These are phyloP conservation scores for Heptranchias perlo DNA, from an alignment of 2,113 vertebrate species.

Conservation along the genomic window DNA sequence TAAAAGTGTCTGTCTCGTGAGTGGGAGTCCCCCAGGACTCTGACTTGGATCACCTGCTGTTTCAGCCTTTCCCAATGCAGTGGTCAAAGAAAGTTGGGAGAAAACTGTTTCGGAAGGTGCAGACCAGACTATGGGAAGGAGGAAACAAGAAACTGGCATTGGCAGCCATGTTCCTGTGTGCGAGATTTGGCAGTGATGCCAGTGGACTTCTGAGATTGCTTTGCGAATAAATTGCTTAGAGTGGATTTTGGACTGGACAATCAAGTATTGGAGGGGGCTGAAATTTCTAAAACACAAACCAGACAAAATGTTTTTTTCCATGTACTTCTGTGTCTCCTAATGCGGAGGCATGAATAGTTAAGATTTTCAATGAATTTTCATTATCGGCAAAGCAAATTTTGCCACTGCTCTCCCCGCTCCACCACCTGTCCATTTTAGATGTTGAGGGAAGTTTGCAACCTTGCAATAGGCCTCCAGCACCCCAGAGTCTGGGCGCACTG, in stretches of 20 bases:
- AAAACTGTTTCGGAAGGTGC: not conserved
- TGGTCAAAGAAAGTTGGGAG: not conserved
- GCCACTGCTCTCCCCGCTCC: not conserved
- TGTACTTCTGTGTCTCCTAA: not conserved
- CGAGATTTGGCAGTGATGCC: not conserved
- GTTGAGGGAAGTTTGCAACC: not conserved
- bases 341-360: not conserved
- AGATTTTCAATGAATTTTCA: not conserved
- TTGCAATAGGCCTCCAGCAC: not conserved
- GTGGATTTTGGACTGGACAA: not conserved
- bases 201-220: not conserved
- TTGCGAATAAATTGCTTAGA: not conserved
- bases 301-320: not conserved
- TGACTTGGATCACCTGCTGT: not conserved
- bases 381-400: not conserved
- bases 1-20: not conserved
- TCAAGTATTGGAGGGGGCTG: not conserved
- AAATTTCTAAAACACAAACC: not conserved
- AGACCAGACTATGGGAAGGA: not conserved
- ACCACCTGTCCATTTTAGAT: not conserved
- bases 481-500: not conserved
- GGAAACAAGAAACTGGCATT: not conserved
- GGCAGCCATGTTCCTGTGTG: not conserved
- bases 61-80: not conserved
- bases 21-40: not conserved